phyloP scores from a whole-genome alignment of 2,113 vertebrate species.

The Laticauda laticaudata region DNA sequence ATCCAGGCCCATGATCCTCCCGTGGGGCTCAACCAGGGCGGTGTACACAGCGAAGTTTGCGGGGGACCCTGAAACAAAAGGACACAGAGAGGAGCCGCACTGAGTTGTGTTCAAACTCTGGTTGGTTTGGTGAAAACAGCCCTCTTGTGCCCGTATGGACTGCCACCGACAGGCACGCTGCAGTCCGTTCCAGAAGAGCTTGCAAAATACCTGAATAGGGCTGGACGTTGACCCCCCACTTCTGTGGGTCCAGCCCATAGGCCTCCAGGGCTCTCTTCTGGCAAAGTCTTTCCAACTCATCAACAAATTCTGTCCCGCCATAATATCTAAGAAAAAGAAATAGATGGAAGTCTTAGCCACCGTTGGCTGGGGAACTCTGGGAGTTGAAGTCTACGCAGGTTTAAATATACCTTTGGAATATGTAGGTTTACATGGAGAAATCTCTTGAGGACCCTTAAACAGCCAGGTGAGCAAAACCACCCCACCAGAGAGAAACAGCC shows the following conservation, averaged over 20 bases:
- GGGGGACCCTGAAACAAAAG: conserved; percentile 77
- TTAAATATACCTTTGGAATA: background rate
- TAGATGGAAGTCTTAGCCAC: background rate
- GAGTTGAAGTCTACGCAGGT: background rate
- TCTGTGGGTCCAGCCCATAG: conserved; percentile 80
- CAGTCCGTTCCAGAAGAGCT: background rate
- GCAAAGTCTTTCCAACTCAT: conserved; percentile 91
- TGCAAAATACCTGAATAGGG: conserved; percentile 87
- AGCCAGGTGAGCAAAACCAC: background rate
- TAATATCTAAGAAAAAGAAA: conserved; percentile 79
- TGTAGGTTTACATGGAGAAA: background rate
- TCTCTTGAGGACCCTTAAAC: background rate
- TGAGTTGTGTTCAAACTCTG: background rate
- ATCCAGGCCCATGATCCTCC: conserved; percentile 97
- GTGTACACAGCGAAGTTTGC: conserved; percentile 96
- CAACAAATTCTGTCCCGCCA: conserved; percentile 88
- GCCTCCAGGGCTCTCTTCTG: conserved; percentile 88
- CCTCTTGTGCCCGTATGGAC: background rate
- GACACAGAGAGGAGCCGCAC: too few relatives aligned
- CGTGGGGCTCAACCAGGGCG: conserved; percentile 90
- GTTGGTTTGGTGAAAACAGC: background rate
- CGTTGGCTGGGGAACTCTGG: background rate
- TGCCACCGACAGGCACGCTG: background rate
- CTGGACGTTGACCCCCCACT: conserved; percentile 96
- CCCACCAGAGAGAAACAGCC: background rate